phyloP scores from a whole-genome alignment of 2,888 invertebrate genomes.

The Arrhopalites spinosus region DNA sequence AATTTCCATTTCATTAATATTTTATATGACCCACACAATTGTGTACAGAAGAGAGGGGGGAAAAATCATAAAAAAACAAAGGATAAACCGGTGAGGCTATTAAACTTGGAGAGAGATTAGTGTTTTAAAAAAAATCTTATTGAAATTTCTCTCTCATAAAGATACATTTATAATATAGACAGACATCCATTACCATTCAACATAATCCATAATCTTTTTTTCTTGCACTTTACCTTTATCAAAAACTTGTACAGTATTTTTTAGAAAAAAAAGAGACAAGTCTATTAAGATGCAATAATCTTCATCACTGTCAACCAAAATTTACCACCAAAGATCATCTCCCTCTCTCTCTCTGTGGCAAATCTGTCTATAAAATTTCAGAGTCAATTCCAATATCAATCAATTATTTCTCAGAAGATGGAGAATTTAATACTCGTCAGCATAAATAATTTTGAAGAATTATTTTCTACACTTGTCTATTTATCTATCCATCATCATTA shows the following conservation, averaged over 20 bases:
- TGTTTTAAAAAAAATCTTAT: too few species aligned
- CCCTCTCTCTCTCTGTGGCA: not conserved
- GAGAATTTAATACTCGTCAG: not conserved
- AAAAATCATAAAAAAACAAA: not conserved
- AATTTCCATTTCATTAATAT: not conserved
- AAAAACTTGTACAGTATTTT: not conserved
- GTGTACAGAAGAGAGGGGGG: not conserved
- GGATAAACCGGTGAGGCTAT: too few species aligned
- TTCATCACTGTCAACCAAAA: constrained; percentile 5
- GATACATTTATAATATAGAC: too few species aligned
- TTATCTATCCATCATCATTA: not conserved
- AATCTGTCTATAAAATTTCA: not conserved
- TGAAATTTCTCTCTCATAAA: too few species aligned
- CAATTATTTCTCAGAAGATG: not conserved
- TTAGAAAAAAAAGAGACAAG: not conserved
- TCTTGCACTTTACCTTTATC: not conserved
- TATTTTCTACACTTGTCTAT: not conserved
- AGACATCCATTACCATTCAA: not conserved
- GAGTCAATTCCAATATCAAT: not conserved
- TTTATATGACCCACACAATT: not conserved
- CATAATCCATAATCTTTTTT: not conserved
- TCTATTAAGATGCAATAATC: constrained; percentile 12
- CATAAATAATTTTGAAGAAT: not conserved
- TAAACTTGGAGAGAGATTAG: too few species aligned
- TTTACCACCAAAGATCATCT: not conserved